Base-by-base conservation (phyloP, 2,888 invertebrate species). In the Tachina lurida region DNA sequence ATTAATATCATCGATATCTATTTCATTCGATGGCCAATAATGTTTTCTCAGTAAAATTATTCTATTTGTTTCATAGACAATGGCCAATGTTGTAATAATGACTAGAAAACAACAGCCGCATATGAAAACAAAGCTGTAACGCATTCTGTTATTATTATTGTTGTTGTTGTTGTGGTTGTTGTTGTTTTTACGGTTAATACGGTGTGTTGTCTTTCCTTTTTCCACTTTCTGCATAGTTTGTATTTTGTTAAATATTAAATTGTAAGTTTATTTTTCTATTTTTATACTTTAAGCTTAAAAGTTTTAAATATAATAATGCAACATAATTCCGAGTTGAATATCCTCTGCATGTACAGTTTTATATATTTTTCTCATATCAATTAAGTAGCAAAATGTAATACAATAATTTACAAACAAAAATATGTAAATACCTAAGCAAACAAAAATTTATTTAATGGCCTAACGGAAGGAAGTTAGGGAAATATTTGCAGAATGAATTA, bases 61-160 rank as follows among this genome's bases (percentile, higher is more conserved):
- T 77, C 88, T 87, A 81, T 89, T 89, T 31, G 88, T 87, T 84
- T 89, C 89, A 52, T 88, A 88, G 39, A 88, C 88, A 77, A 88
- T 89, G 60, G 88, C 88, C 49, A 89, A 84, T 15, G 89, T 88
- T 19, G 87, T 88, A 39, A 88, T 84, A 56, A 87, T 86, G 75
- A 88, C 83, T 15, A 89, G 75, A 17, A 88, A 84, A 79, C 88
- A 89, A 70, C 88, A 88, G 52, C 88, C 87, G 15, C 87, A 86
- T 70, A 87, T 77, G 65, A 88, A 75, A 47, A 86, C 86, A 56
- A 89, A 80, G 71, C 84, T 88, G 71, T 85, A 80, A 84, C 88
- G 87, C 88, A 89, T 88, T 86, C 60, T 70, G 41, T 79, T 60
- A 47, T 39, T 47, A 52, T 17, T 49, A 19, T 13, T 58, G 3